Base-by-base conservation (phyloP, 2,888 invertebrate species). In the Folsomia candida region DNA sequence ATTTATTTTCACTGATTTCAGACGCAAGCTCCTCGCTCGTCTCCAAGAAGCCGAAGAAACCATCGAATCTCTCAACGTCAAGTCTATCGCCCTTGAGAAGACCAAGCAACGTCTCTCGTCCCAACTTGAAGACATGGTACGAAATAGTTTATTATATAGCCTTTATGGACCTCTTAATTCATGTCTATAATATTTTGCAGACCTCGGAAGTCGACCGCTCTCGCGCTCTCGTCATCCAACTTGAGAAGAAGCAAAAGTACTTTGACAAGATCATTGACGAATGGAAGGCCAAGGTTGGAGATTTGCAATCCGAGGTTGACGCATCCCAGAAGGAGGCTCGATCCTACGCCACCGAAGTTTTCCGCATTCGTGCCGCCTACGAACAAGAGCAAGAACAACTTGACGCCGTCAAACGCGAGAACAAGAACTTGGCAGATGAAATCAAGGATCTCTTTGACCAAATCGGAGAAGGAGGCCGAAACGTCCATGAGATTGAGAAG, bases 251-350 rank as follows among this genome's bases (percentile, higher is more conserved):
- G 87, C 98, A 98, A 88, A 96, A 97, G 88, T 94, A 94, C 81
- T 98, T 99, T 89, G 99, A 99, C 89, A 97, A 97, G 88, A 96
- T 97, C 87, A 93, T 99, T 84, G 92, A 94, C 81, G 99, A 99
- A 90, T 99, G 99, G 99, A 97, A 98, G 87, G 92, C 96, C 87
- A 98, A 98, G 89, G 94, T 93, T 83, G 95, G 97, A 83, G 97
- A 98, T 85, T 89, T 97, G 82, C 93, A 94, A 79, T 92, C 94
- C 82, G 98, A 99, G 86, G 90, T 99, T 79, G 99, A 99, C 83
- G 96, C 96, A 83, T 94, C 96, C 51, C 97, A 98, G 87, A 96
- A 97, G 87, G 99, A 99, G 86, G 94, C 96, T 90, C 92, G 98
- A 85, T 96, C 96, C 89, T 96, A 96, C 88, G 96, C 97, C 85